Evolutionary conservation across 2,888 invertebrate species (phyloP).

Genomic region (Agrochola litura): DNA sequence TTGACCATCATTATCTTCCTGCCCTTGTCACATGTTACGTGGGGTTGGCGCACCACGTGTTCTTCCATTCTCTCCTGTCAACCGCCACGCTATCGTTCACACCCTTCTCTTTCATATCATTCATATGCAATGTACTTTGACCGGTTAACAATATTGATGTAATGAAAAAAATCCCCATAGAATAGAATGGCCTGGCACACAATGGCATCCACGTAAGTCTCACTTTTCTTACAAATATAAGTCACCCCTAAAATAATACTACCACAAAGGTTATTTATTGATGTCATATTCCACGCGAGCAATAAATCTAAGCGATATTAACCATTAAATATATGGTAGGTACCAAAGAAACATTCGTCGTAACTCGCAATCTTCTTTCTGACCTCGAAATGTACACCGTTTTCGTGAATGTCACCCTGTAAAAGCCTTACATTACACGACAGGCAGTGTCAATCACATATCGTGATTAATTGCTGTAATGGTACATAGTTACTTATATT

Average conservation of each 20-base stretch:
- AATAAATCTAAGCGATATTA: conserved; percentile 39
- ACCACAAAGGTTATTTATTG: conserved; percentile 2
- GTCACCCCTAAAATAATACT: conserved; percentile 15
- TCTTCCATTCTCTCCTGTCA: neutral
- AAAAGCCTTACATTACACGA: conserved; percentile 30
- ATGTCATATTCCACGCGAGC: conserved; percentile 26
- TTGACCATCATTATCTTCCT: neutral
- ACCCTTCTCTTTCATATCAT: neutral
- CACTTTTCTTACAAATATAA: neutral
- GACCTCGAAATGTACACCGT: conserved; percentile 35
- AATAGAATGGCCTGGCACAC: neutral
- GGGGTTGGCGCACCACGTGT: neutral
- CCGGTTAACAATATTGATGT: neutral
- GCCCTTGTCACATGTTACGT: neutral
- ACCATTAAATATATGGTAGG: conserved; percentile 15
- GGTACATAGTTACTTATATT: conserved; percentile 22
- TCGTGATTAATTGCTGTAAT: conserved; percentile 56
- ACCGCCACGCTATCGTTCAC: neutral
- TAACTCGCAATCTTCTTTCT: conserved; percentile 42
- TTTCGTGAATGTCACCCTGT: conserved; percentile 42
- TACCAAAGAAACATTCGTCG: conserved; percentile 31
- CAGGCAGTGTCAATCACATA: conserved; percentile 43
- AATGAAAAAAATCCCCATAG: neutral
- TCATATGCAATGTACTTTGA: neutral
- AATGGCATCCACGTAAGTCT: neutral